Base-by-base conservation (phyloP, 2,888 invertebrate genomes). In the Euzophera pinguis region DNA sequence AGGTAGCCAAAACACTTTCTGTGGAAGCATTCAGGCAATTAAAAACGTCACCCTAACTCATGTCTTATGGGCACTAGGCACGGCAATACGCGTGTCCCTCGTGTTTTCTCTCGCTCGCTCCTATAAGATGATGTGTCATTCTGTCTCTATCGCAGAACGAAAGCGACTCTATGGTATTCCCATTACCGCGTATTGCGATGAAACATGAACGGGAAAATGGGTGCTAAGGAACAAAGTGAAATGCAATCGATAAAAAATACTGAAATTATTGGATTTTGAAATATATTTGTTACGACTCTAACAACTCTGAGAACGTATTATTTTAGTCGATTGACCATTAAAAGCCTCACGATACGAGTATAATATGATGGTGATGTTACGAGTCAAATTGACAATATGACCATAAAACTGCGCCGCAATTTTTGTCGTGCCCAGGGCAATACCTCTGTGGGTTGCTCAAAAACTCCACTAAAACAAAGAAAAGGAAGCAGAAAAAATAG, bases 41-140 rank as follows among this genome's bases (percentile, higher is more conserved):
- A 64, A 64, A 60, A 53, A 54, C 42, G 54, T 54, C 49, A 50
- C 55, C 54, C 54, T 55, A 56, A 57, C 56, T 60, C 59, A 57
- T 55, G 52, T 56, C 57, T 64, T 64, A 64, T 60, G 51, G 61
- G 47, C 45, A 49, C 55, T 59, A 58, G 56, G 60, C 64, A 64
- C 64, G 64, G 52, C 61, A 60, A 38, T 51, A 54, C 56, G 56
- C 49, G 48, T 52, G 52, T 47, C 43, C 50, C 35, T 53, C 41
- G 2, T 39, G 6, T 47, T 54, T 54, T 17, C 37, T 53, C 60
- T 17, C 35, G 13, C 35, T 32, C 29, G 13, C 22, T 35, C 51
- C 3, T 3, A 9, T 1, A 7, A 10, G 10, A 9, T 13, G 6
- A 4, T 32, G 7, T 9, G 6, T 38, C 37, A 13, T 5, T 14